Evolutionary conservation across 1,140 invertebrate genomes (phyloP).

Genomic region (Zaprionus vittiger): DNA sequence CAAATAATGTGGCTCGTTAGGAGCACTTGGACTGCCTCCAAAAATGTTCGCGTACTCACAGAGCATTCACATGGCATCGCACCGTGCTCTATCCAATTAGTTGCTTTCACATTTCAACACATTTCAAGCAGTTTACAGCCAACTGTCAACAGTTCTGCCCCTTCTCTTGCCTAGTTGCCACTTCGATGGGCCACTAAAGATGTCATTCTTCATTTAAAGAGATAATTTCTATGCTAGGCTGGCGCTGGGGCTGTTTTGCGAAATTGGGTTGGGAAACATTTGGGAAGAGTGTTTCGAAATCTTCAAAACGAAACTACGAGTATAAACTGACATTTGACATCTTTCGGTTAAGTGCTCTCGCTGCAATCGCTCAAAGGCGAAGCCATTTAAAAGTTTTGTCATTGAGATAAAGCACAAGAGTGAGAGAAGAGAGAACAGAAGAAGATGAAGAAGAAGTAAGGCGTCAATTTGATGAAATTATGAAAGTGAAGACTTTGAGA

Average conservation of each 20-base stretch:
- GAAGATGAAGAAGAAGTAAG: conserved; percentile 7
- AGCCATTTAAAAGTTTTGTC: conserved; percentile 75
- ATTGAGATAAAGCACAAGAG: conserved; percentile 41
- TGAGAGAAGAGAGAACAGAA: background rate
- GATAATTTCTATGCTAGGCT: conserved; percentile 62
- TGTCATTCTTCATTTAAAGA: conserved; percentile 76
- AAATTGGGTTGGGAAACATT: conserved; percentile 40
- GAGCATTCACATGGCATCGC: background rate
- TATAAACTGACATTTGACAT: conserved; percentile 70
- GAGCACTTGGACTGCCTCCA: conserved; percentile 28
- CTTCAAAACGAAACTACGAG: conserved; percentile 19
- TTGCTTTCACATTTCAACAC: conserved; percentile 68
- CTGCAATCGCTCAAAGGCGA: conserved; percentile 72
- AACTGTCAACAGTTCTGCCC: conserved; percentile 62
- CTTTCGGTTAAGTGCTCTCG: conserved; percentile 63
- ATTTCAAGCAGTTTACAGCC: conserved; percentile 37
- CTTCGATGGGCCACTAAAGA: conserved; percentile 59
- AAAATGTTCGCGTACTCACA: conserved; percentile 7
- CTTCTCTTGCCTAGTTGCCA: conserved; percentile 38
- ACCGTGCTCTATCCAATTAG: conserved; percentile 43
- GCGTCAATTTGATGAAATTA: conserved; percentile 55
- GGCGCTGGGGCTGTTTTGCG: conserved; percentile 14
- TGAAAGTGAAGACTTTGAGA: conserved; percentile 47
- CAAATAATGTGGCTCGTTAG: conserved; percentile 12
- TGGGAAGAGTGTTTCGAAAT: conserved; percentile 20